Base-by-base conservation (phyloP, 2,113 vertebrate genomes). In the Cathartes aura region DNA sequence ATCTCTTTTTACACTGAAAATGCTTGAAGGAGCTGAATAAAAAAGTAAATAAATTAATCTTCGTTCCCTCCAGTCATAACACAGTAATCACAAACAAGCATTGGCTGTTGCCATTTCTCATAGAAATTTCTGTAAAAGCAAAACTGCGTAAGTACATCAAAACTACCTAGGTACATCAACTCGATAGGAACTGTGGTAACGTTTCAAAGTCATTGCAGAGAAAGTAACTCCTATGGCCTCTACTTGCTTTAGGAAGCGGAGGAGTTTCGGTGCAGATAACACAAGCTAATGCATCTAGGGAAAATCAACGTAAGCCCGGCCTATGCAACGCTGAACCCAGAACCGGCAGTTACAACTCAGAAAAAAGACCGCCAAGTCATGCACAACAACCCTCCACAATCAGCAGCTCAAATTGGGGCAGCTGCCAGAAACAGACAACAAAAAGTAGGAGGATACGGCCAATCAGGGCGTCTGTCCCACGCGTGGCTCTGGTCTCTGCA, bases 301-400 rank as follows among this genome's bases (percentile, higher is more conserved):
- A 75, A 75, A 93, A 76, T 21, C 47, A 83, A 19, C 1, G 1
- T 52, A n/a, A 82, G 36, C 40, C 47, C 62, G n/a, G 58, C 18
- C 67, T 22, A 2, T 0, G 6, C 66, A 71, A 21, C 1, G 4
- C 15, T 58, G 52, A 87, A 34, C 22, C 0, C 7, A 62, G 72
- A 83, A 47, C 34, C 30, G 36, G 14, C 23, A 40, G 40, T 16
- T 38, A 53, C 12, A 11, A 15, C 50, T 58, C 62, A 53, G 48
- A 89, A 63, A 23, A 82, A 43, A 22, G 55, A 82, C 18, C 5
- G 2, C 15, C 8, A 48, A 73, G 29, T 27, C 72, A 59, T 8
- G 11, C 42, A 22, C 2, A 2, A 66, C 11, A 83, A 36, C 9
- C 24, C 53, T 50, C n/a, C 45, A 32, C 42, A 74, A 12, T 2